A percentile compares a stretch with the other conserved stretches of the same genome.
Conservation (phyloP, 1,140 invertebrate species). For the Campodea augens region DNA sequence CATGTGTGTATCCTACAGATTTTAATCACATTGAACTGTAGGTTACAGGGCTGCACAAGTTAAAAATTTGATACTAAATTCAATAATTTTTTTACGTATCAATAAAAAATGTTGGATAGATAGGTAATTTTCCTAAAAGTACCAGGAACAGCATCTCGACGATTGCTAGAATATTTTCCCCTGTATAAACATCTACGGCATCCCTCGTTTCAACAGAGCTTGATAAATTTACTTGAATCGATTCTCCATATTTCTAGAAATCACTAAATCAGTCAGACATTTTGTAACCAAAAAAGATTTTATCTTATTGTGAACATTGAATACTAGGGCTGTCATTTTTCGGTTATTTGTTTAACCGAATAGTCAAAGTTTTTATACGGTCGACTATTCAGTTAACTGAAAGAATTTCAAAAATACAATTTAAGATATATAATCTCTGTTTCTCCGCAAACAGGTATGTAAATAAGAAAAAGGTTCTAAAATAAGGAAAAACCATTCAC, state of each 20-base stretch:
- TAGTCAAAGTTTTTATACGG: too few relatives aligned
- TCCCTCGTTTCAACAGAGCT: too few relatives aligned
- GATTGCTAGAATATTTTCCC: constrained; percentile 12
- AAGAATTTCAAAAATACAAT: too few relatives aligned
- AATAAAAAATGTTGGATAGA: constrained; percentile 17
- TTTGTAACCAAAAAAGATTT: background rate
- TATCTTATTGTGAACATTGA: background rate
- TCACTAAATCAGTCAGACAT: background rate
- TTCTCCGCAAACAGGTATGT: too few relatives aligned
- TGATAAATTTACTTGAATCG: constrained; percentile 5
- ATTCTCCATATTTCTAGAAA: background rate
- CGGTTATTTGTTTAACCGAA: too few relatives aligned
- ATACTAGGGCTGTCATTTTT: too few relatives aligned
- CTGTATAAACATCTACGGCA: constrained; percentile 1
- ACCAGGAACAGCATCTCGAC: constrained; percentile 14
- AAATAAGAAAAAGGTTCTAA: too few relatives aligned
- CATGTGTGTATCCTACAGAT: background rate
- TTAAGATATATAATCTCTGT: too few relatives aligned
- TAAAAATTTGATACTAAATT: background rate
- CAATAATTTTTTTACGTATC: background rate
- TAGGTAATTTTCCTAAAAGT: too few relatives aligned
- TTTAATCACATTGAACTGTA: background rate
- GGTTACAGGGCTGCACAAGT: constrained; percentile 1
- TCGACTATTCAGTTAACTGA: too few relatives aligned
- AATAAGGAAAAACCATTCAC: too few relatives aligned